Base-by-base conservation (phyloP, 2,797 vertebrate species). In the Cirrhinus mrigala region DNA sequence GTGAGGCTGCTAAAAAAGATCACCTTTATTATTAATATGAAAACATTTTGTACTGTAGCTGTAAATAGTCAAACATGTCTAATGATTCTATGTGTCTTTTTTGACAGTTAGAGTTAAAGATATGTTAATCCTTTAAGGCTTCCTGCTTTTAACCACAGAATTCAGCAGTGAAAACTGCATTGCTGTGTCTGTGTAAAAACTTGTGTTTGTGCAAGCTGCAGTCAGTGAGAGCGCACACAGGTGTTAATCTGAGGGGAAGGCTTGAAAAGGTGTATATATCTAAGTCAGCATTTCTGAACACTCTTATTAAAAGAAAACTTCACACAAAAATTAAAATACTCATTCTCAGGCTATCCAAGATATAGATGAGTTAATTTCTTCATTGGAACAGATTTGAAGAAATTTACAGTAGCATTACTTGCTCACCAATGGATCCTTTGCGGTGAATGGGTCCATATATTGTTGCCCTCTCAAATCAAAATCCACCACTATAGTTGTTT, bases 121-220 rank as follows among this genome's bases (percentile, higher is more conserved):
- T 50, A 37, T 77, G 74, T 44, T 14, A 27, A 16, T 68, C 16
- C 29, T 68, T 48, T 40, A 77, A 56, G 12, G n/a, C 48, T 33
- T 77, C 62, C 82, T 52, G 82, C 73, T 56, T 40, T 27, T 68
- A 77, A 77, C 82, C 60, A 75, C 58, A 54, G 71, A 52, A 83
- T 83, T 66, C 60, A 62, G 16, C 58, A 20, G 27, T 52, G 27
- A 27, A 76, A 33, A 29, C 29, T n/a, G n/a, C 58, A 66, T 29
- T 3, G 60, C 48, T 68, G 82, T 66, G 46, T 56, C 9, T 83
- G 71, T 76, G 16, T 15, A 44, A 48, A 44, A 48, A 14, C 0
- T 44, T 8, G 1, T 15, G 29, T 15, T 3, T 20, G 3, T 40
- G 18, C 66, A 40, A 37, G 33, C 29, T 37, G 27, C 48, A 75